Conservation (phyloP, 2,888 invertebrate species). For the Incurvaria masculella region DNA sequence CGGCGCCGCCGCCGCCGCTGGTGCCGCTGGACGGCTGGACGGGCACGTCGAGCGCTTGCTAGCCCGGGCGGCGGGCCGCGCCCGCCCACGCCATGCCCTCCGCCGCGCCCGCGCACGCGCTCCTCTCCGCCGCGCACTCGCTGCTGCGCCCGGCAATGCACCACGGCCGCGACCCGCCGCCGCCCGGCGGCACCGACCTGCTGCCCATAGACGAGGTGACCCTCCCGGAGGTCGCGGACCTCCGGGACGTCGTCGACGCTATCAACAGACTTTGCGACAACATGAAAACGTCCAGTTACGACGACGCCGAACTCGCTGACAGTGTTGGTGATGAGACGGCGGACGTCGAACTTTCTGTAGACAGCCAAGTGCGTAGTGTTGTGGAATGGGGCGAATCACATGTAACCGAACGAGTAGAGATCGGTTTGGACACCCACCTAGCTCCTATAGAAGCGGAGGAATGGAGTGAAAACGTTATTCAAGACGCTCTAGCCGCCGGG, state of each 20-base stretch:
- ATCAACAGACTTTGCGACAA: slow-evolving; percentile 48
- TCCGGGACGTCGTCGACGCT: slow-evolving; percentile 48
- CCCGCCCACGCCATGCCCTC: slow-evolving; percentile 17
- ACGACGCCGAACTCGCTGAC: slow-evolving; percentile 13
- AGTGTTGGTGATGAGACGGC: too few species aligned
- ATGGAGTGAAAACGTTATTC: too few species aligned
- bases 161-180: slow-evolving; percentile 9
- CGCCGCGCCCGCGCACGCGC: slow-evolving; percentile 33
- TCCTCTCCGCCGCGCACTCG: slow-evolving; percentile 36
- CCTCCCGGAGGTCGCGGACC: slow-evolving; percentile 40
- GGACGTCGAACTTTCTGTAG: too few species aligned
- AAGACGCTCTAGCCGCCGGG: too few species aligned
- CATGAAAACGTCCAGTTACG: slow-evolving; percentile 41
- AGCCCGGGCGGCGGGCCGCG: slow-evolving; percentile 44
- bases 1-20: slow-evolving; percentile 60
- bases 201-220: slow-evolving; percentile 31
- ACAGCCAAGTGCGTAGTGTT: too few species aligned
- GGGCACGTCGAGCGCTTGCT: slow-evolving; percentile 53
- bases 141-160: slow-evolving; percentile 33
- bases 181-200: slow-evolving; percentile 11
- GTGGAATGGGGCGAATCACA: neutral
- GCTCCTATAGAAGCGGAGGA: slow-evolving; percentile 6
- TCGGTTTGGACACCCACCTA: slow-evolving; percentile 5
- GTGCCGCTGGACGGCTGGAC: slow-evolving; percentile 56
- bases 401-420: slow-evolving; percentile 3